phyloP scores from a whole-genome alignment of 2,797 vertebrate species.

The Adrianichthys oophorus region DNA sequence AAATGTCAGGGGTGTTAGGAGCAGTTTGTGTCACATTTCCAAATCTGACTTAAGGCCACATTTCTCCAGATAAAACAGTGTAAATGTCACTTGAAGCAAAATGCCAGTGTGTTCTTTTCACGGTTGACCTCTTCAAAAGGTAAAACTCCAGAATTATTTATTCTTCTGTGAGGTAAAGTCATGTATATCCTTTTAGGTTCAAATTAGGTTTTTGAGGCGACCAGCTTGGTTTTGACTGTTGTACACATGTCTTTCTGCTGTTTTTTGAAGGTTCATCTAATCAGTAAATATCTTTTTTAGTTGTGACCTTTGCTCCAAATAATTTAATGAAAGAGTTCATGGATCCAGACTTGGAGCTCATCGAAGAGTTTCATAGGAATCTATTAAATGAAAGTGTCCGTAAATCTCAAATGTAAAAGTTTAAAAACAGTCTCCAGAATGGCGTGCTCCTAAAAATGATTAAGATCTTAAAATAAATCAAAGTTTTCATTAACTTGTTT shows the following conservation, averaged over 20 bases:
- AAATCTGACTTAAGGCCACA: constrained; percentile 39
- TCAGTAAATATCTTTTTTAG: neutral
- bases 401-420: too few relatives aligned
- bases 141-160: constrained; percentile 41
- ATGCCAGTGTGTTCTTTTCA: constrained; percentile 55
- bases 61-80: constrained; percentile 31
- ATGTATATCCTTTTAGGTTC: constrained; percentile 4
- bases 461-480: too few relatives aligned
- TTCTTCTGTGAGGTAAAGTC: neutral
- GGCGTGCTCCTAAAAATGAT: too few relatives aligned
- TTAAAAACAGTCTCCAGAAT: too few relatives aligned
- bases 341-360: too few relatives aligned
- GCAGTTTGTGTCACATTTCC: constrained; percentile 57
- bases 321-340: too few relatives aligned
- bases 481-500: too few relatives aligned
- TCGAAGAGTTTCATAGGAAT: too few relatives aligned
- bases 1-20: constrained; percentile 58
- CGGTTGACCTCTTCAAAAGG: constrained; percentile 46
- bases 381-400: too few relatives aligned
- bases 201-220: neutral
- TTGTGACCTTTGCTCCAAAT: too few relatives aligned
- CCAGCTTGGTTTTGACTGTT: constrained; percentile 12
- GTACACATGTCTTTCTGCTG: neutral
- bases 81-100: constrained; percentile 63
- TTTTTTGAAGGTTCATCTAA: neutral